Percentiles rank a stretch among this genome's conserved stretches.
These are phyloP conservation scores for Oophaga pumilio DNA, from an alignment of 2,113 vertebrate genomes.

Conservation along the genomic window DNA sequence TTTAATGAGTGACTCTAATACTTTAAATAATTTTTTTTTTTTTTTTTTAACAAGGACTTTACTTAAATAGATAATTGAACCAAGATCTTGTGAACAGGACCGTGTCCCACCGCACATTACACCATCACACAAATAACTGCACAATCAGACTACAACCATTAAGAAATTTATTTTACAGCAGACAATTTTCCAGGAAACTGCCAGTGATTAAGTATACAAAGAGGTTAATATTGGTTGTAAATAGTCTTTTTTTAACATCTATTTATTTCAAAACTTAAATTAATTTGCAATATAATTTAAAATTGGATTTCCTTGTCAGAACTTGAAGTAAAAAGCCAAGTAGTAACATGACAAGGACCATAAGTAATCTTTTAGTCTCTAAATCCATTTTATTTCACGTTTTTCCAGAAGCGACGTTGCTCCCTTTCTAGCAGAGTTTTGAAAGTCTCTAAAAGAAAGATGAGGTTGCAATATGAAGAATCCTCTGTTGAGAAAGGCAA, in stretches of 20 bases:
- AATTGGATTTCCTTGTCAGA: background rate
- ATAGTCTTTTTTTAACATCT: constrained; percentile 70
- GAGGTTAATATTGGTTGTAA: constrained; percentile 24
- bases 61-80: too few species aligned
- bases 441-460: background rate
- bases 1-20: too few species aligned
- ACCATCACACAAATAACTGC: constrained; percentile 22
- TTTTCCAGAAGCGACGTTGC: background rate
- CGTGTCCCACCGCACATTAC: background rate
- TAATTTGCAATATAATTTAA: constrained; percentile 45
- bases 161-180: constrained; percentile 80
- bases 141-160: constrained; percentile 68
- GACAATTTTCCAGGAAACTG: constrained; percentile 58
- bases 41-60: too few species aligned
- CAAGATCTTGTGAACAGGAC: background rate
- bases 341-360: background rate
- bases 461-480: background rate
- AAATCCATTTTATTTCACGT: constrained; percentile 1
- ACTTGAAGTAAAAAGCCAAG: background rate
- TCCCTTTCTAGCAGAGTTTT: constrained; percentile 3
- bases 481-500: constrained; percentile 48
- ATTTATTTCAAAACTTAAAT: constrained; percentile 22
- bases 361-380: constrained; percentile 1
- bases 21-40: too few species aligned
- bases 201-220: constrained; percentile 15